Percentiles rank a stretch among this genome's conserved stretches.
Conservation (phyloP, 2,888 invertebrate genomes). For the Pecten maximus region DNA sequence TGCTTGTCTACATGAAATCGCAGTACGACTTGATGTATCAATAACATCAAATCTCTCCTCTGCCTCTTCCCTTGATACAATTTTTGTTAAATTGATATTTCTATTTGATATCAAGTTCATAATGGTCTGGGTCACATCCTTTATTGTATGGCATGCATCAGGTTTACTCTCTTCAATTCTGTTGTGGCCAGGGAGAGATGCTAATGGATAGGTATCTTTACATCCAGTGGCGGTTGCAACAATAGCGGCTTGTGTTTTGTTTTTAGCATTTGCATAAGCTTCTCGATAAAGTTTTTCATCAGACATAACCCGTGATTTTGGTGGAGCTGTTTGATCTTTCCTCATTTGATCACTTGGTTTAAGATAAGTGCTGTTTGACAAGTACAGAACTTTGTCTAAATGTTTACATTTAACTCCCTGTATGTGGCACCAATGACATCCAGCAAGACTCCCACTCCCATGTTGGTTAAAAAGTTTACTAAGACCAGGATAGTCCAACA, state of each 20-base stretch:
- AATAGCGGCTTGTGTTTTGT: neutral
- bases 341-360: neutral
- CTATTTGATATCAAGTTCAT: slow-evolving; percentile 31
- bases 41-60: neutral
- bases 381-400: slow-evolving; percentile 31
- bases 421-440: slow-evolving; percentile 37
- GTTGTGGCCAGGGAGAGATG: neutral
- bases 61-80: neutral
- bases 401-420: slow-evolving; percentile 26
- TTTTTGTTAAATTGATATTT: slow-evolving; percentile 23
- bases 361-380: slow-evolving; percentile 16
- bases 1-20: neutral
- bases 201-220: neutral
- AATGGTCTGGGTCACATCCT: slow-evolving; percentile 42
- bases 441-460: slow-evolving; percentile 38
- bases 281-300: neutral
- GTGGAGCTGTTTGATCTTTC: neutral
- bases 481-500: slow-evolving; percentile 40
- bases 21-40: neutral
- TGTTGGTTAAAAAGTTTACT: slow-evolving; percentile 38
- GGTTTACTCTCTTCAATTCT: slow-evolving; percentile 37
- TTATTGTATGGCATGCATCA: slow-evolving; percentile 42
- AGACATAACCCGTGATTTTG: neutral
- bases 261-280: slow-evolving; percentile 35
- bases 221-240: slow-evolving; percentile 42